These are phyloP conservation scores for Drosophila biarmipes DNA, from an alignment of 1,140 invertebrate species.

Conservation along the genomic window DNA sequence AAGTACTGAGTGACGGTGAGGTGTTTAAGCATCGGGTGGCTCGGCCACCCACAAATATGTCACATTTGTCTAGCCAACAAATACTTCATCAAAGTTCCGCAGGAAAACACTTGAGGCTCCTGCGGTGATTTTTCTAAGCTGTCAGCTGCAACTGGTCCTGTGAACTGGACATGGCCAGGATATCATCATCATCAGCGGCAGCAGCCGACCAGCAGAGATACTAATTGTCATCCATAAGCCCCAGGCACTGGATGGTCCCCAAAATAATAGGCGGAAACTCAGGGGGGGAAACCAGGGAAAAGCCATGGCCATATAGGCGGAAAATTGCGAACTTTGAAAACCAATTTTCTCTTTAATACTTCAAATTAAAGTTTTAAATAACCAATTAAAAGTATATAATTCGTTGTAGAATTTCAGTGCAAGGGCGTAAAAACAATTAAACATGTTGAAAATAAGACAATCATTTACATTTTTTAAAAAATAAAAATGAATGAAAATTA, in stretches of 20 bases:
- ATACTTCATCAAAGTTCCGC: constrained; percentile 63
- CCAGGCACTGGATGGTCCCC: constrained; percentile 12
- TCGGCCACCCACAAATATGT: constrained; percentile 60
- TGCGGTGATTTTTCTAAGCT: constrained; percentile 79
- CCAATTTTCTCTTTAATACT: too few species aligned
- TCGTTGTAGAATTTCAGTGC: too few species aligned
- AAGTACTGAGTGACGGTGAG: not conserved
- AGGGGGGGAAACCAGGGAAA: not conserved
- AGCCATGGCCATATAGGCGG: not conserved
- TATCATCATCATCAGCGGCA: constrained; percentile 25
- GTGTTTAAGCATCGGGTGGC: not conserved
- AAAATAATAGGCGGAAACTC: not conserved
- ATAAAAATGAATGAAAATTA: too few species aligned
- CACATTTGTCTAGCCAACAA: constrained; percentile 72
- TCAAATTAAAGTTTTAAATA: too few species aligned
- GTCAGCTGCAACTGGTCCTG: constrained; percentile 69
- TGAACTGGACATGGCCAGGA: constrained; percentile 52
- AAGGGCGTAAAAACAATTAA: too few species aligned
- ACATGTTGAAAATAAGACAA: not conserved
- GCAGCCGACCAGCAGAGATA: constrained; percentile 25
- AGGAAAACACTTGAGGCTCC: constrained; percentile 36
- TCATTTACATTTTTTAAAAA: too few species aligned
- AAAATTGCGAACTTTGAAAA: not conserved
- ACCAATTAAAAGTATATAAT: too few species aligned
- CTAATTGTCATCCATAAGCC: constrained; percentile 69